Conservation (phyloP, 2,888 invertebrate species). For the Dryobotodes eremita region DNA sequence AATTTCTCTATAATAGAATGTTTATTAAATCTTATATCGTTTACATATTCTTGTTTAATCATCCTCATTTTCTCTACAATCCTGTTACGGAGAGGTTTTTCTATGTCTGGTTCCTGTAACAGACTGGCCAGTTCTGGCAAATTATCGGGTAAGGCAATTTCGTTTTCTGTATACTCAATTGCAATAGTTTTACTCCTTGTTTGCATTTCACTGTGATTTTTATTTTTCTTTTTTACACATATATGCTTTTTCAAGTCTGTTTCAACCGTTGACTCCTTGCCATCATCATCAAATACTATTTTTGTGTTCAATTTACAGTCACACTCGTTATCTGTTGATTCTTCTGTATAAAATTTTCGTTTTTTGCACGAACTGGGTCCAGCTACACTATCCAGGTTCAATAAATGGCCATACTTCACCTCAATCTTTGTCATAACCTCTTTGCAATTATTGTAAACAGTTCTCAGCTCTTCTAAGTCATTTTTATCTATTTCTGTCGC, state of each 20-base stretch:
- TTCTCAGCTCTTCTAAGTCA: slow-evolving; percentile 81
- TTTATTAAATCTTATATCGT: slow-evolving; percentile 80
- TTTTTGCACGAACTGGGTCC: slow-evolving; percentile 40
- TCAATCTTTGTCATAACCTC: slow-evolving; percentile 82
- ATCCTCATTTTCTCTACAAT: slow-evolving; percentile 79
- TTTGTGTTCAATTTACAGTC: slow-evolving; percentile 80
- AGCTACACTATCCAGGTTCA: slow-evolving; percentile 69
- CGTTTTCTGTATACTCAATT: slow-evolving; percentile 76
- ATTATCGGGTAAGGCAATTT: slow-evolving; percentile 75
- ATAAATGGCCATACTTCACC: slow-evolving; percentile 84
- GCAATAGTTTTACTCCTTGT: slow-evolving; percentile 66
- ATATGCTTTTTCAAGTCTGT: slow-evolving; percentile 74
- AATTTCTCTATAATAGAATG: slow-evolving; percentile 77
- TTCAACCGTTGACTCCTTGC: slow-evolving; percentile 74
- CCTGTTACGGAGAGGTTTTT: slow-evolving; percentile 73
- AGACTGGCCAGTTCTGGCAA: slow-evolving; percentile 74
- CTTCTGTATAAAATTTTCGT: slow-evolving; percentile 29
- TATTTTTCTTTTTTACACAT: slow-evolving; percentile 75
- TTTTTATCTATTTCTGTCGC: slow-evolving; percentile 43
- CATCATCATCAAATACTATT: slow-evolving; percentile 85
- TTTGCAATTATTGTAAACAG: slow-evolving; percentile 82
- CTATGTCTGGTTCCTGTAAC: slow-evolving; percentile 74
- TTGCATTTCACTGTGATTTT: slow-evolving; percentile 12
- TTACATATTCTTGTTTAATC: slow-evolving; percentile 75
- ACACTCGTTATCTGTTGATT: slow-evolving; percentile 72